Conservation (phyloP, 2,888 invertebrate species). For the Dysmachus trigonus region DNA sequence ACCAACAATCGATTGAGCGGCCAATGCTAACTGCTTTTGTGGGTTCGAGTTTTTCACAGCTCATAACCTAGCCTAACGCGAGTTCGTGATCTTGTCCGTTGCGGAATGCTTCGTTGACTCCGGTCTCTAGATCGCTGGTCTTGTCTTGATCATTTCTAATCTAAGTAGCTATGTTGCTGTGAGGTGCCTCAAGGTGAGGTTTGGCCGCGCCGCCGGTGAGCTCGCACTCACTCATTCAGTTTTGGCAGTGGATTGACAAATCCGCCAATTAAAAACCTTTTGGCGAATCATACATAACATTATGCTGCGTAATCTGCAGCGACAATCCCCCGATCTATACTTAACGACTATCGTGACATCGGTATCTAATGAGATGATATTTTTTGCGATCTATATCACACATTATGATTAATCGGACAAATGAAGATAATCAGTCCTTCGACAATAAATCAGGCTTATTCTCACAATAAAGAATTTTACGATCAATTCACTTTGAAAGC, state of each 20-base stretch:
- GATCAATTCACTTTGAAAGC: not conserved
- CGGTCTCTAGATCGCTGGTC: not conserved
- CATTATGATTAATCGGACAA: not conserved
- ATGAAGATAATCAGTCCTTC: not conserved
- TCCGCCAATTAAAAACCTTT: not conserved
- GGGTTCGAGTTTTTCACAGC: not conserved
- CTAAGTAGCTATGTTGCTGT: not conserved
- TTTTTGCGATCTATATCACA: not conserved
- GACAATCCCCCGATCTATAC: not conserved
- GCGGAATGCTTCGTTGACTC: not conserved
- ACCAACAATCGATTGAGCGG: not conserved
- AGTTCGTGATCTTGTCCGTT: conserved; percentile 44
- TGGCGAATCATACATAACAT: not conserved
- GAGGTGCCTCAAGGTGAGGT: not conserved
- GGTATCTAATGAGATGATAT: not conserved
- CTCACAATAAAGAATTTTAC: not conserved
- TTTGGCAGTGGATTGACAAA: not conserved
- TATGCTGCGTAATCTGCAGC: not conserved
- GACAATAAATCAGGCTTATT: not conserved
- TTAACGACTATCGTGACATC: not conserved
- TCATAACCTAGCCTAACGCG: conserved; percentile 7
- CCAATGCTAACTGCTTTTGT: conserved; percentile 37
- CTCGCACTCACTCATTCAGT: not conserved
- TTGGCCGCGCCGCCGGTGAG: not conserved
- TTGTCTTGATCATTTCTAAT: conserved; percentile 11